phyloP scores from a whole-genome alignment of 2,113 vertebrate species.

The Ornithorhynchus anatinus region DNA sequence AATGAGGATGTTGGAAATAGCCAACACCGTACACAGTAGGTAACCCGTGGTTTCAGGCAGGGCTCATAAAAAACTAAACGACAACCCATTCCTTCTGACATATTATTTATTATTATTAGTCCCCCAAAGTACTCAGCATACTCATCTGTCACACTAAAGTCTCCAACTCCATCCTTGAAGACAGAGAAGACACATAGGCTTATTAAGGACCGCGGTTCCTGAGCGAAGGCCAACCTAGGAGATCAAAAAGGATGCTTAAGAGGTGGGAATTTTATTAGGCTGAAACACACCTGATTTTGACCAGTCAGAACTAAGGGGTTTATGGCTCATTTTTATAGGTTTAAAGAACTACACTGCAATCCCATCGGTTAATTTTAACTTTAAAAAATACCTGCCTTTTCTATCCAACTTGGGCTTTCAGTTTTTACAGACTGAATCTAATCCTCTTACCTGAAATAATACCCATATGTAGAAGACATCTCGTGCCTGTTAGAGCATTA shows the following conservation, averaged over 20 bases:
- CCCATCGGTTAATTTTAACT: not conserved
- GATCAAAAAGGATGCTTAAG: not conserved
- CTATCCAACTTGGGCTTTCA: not conserved
- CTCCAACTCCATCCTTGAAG: conserved; percentile 12
- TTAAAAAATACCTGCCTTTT: not conserved
- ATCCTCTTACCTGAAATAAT: not conserved
- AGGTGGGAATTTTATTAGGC: not conserved
- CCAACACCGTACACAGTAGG: conserved; percentile 66
- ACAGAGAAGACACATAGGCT: not conserved
- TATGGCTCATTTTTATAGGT: not conserved
- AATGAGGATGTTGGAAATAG: conserved; percentile 51
- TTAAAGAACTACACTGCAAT: not conserved
- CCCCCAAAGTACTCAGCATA: conserved; percentile 44
- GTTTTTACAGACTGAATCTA: not conserved
- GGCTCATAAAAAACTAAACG: conserved; percentile 58
- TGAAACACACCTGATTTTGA: not conserved
- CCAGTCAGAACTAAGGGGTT: not conserved
- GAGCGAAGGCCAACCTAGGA: not conserved
- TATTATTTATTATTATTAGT: conserved; percentile 68
- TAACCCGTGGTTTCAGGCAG: conserved; percentile 53
- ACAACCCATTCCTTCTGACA: conserved; percentile 70
- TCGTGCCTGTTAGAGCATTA: not conserved
- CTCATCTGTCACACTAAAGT: conserved; percentile 56
- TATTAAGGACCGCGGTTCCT: not conserved
- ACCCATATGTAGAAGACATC: not conserved